Evolutionary conservation across 2,113 vertebrate genomes (phyloP).

Genomic region (Salvelinus fontinalis): DNA sequence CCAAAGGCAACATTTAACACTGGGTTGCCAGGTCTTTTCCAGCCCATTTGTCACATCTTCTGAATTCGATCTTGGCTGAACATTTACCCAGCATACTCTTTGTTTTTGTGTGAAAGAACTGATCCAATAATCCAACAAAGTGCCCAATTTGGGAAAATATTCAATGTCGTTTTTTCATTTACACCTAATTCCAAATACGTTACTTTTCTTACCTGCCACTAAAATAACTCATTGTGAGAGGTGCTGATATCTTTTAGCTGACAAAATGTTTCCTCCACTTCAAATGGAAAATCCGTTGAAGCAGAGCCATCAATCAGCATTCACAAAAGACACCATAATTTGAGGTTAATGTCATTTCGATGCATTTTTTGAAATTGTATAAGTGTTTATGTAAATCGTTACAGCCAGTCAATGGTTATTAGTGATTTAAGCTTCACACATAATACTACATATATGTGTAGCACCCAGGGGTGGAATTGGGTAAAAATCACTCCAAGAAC

Average conservation of each 20-base stretch:
- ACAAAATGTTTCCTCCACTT: not conserved
- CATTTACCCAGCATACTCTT: not conserved
- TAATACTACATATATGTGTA: not conserved
- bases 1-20: slow-evolving; percentile 9
- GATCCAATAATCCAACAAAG: not conserved
- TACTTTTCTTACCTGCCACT: not conserved
- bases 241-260: not conserved
- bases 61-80: not conserved
- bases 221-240: not conserved
- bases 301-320: not conserved
- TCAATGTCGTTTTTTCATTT: not conserved
- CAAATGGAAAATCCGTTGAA: not conserved
- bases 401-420: not conserved
- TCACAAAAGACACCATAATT: not conserved
- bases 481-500: too few species aligned
- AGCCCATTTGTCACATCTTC: not conserved
- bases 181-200: not conserved
- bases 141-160: too few species aligned
- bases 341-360: not conserved
- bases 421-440: not conserved
- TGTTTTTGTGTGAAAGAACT: not conserved
- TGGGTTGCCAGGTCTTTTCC: slow-evolving; percentile 12
- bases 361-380: not conserved
- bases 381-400: not conserved
- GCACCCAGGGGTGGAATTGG: not conserved